Base-by-base conservation (phyloP, 2,888 invertebrate species). In the Diploptera punctata region DNA sequence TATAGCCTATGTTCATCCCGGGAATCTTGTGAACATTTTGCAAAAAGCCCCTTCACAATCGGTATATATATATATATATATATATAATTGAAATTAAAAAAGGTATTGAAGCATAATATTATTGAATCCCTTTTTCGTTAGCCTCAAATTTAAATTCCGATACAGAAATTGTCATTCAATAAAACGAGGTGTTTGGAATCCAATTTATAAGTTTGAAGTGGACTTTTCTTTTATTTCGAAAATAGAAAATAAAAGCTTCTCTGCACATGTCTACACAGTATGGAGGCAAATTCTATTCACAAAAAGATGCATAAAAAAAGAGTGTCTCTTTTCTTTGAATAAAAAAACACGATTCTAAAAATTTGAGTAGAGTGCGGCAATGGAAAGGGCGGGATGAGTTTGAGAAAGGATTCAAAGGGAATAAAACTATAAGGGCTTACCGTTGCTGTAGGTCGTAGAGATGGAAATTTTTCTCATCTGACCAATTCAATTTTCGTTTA, bases 391-490 rank as follows among this genome's bases (percentile, higher is more conserved):
- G 18, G 49, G 2, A 18, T 19, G 1, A 16, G 31, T 13, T 57
- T 29, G 57, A 57, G 29, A 29, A 57, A 57, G n/a, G n/a, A 57
- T n/a, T 57, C 57, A 57, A 57, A 57, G 57, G 21, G 57, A 57
- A 57, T 57, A 57, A 57, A 57, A 57, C 24, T n/a, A 29, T 29
- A 7, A 57, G 57, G 57, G 57, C 31, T 31, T 57, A 57, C 57
- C 57, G 16, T 31, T 57, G 21, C 57, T 57, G n/a, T 57, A 57
- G 24, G 57, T 57, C 57, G 57, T 24, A 57, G 57, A 57, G 57
- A 57, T 57, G 57, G 57, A 57, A 57, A 57, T 57, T 57, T 57
- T 57, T 57, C 57, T 57, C 57, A 57, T 57, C 57, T 57, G 57
- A 57, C 57, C 57, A 57, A 57, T 57, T 57, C 57, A 57, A 57